Percentiles rank a stretch among this genome's conserved stretches.
Conservation (phyloP, 2,888 invertebrate species). For the Rhingia rostrata region DNA sequence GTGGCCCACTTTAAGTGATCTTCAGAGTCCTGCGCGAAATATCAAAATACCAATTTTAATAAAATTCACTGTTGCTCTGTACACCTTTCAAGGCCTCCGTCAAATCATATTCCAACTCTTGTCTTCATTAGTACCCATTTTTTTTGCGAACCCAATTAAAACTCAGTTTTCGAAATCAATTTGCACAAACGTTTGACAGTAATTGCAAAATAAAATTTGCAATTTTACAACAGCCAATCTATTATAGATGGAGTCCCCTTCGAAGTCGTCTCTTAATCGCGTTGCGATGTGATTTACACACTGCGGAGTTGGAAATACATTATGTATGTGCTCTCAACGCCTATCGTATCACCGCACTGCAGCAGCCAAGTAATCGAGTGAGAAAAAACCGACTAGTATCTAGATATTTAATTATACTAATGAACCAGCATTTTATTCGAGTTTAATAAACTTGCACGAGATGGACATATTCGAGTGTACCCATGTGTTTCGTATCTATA, state of each 20-base stretch:
- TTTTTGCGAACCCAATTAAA: slow-evolving; percentile 4
- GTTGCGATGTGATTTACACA: neutral
- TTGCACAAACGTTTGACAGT: slow-evolving; percentile 16
- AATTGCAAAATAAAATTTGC: slow-evolving; percentile 42
- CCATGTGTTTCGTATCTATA: neutral
- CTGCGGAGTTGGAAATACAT: slow-evolving; percentile 1
- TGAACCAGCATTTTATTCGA: slow-evolving; percentile 47
- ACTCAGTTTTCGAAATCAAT: slow-evolving; percentile 32
- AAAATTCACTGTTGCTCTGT: neutral
- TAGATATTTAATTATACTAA: slow-evolving; percentile 54
- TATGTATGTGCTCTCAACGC: slow-evolving; percentile 6
- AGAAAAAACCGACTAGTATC: slow-evolving; percentile 1
- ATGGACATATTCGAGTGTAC: slow-evolving; percentile 28
- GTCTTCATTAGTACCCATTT: neutral
- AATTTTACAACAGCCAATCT: slow-evolving; percentile 16
- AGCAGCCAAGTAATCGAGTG: neutral
- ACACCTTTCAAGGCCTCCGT: neutral
- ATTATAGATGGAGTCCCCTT: neutral
- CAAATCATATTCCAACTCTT: neutral
- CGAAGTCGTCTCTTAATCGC: slow-evolving; percentile 4
- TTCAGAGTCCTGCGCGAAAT: too few relatives aligned
- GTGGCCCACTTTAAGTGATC: too few relatives aligned
- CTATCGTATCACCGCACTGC: neutral
- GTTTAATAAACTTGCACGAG: slow-evolving; percentile 28
- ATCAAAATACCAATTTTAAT: too few relatives aligned